phyloP scores from a whole-genome alignment of 2,888 invertebrate genomes.

The Metallyticus violacea region DNA sequence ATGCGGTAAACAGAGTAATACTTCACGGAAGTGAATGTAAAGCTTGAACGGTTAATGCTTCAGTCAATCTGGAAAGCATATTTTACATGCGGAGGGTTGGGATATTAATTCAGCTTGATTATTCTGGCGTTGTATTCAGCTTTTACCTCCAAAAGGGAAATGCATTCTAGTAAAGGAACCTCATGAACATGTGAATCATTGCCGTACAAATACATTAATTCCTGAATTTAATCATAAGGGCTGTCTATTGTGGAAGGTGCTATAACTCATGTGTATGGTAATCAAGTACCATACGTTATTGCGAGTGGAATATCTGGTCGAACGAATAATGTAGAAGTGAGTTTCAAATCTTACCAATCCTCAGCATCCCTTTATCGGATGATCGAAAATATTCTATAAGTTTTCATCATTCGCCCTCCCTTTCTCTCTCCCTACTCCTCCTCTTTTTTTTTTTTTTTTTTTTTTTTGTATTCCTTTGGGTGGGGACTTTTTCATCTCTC shows the following conservation, averaged over 20 bases:
- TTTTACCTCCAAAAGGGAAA: neutral
- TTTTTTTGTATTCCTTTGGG: neutral
- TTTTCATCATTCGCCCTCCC: neutral
- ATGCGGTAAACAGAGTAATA: neutral
- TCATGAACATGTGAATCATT: neutral
- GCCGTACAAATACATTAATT: neutral
- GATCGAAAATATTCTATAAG: conserved; percentile 11
- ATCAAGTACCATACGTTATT: neutral
- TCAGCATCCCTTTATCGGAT: neutral
- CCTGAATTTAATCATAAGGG: neutral
- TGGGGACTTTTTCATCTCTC: neutral
- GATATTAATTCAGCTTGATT: neutral
- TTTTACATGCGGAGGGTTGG: neutral
- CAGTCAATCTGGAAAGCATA: neutral
- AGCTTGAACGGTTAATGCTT: neutral
- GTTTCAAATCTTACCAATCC: neutral
- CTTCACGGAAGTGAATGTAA: no score
- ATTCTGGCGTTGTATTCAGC: neutral
- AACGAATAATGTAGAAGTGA: neutral
- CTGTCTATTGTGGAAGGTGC: neutral
- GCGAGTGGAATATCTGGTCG: neutral
- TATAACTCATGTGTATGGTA: conserved; percentile 1
- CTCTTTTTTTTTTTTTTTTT: no score
- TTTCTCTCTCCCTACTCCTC: neutral
- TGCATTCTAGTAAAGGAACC: neutral